phyloP scores from a whole-genome alignment of 2,888 invertebrate genomes.

The Athalia rosae region DNA sequence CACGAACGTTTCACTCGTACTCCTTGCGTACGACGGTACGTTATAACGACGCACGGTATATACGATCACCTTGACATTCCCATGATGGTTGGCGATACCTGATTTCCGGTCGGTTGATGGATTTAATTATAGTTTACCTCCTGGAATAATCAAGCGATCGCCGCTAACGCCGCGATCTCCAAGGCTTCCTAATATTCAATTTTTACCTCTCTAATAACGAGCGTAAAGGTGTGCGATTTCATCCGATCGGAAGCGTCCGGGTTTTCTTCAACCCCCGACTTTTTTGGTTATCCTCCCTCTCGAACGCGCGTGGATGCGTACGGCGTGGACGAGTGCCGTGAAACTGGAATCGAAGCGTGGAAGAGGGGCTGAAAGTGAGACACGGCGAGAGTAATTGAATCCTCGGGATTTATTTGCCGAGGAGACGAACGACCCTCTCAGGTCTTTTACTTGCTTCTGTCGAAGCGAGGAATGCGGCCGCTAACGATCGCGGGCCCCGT shows the following conservation, averaged over 20 bases:
- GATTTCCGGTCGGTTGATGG: background rate
- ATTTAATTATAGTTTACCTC: background rate
- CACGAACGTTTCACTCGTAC: no score
- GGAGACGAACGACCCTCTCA: background rate
- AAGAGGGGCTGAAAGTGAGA: background rate
- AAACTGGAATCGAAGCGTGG: no score
- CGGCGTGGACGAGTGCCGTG: background rate
- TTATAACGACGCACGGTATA: background rate
- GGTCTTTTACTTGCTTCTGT: background rate
- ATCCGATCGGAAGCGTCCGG: background rate
- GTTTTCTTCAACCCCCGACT: background rate
- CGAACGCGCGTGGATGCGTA: background rate
- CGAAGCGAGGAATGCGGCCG: conserved; percentile 25
- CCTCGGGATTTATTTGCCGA: conserved; percentile 20
- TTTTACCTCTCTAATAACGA: no score
- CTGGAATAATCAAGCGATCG: background rate
- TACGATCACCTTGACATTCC: background rate
- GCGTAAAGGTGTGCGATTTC: no score
- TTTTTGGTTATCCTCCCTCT: background rate
- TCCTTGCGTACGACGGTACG: background rate
- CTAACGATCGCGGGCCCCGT: conserved; percentile 31
- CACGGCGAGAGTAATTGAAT: conserved; percentile 31
- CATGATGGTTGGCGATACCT: background rate
- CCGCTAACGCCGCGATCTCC: background rate
- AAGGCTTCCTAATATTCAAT: no score